Evolutionary conservation across 1,140 invertebrate species (phyloP).

Genomic region (Drosophila watanabei): DNA sequence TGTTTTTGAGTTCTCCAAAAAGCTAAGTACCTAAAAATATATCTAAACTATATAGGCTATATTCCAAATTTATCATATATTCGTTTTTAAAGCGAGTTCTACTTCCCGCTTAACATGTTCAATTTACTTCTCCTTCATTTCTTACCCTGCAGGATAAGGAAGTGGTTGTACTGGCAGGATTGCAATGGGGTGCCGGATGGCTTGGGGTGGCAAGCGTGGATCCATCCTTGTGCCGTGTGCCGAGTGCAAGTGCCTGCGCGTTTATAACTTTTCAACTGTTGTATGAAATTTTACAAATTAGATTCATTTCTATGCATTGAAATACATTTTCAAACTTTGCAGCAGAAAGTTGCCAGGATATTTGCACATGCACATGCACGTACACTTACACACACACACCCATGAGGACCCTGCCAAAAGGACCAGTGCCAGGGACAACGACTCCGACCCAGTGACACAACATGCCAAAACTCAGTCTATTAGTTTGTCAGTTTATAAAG

Average conservation of each 20-base stretch:
- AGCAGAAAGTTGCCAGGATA: constrained; percentile 78
- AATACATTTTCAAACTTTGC: constrained; percentile 84
- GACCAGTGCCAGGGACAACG: constrained; percentile 29
- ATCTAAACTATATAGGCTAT: neutral
- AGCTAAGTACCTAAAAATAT: neutral
- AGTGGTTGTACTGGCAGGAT: constrained; percentile 15
- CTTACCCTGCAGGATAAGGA: constrained; percentile 16
- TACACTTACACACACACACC: constrained; percentile 43
- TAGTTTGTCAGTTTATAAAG: constrained; percentile 84
- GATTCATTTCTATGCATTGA: constrained; percentile 84
- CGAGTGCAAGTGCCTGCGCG: constrained; percentile 80
- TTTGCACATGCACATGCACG: constrained; percentile 57
- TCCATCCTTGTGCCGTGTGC: constrained; percentile 60
- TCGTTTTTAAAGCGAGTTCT: neutral
- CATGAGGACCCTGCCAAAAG: constrained; percentile 39
- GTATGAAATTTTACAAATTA: constrained; percentile 85
- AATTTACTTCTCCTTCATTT: neutral
- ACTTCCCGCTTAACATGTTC: neutral
- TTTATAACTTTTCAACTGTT: constrained; percentile 85
- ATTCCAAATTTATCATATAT: neutral
- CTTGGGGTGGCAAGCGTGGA: constrained; percentile 1
- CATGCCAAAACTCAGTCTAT: constrained; percentile 82
- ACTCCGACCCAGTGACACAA: constrained; percentile 60
- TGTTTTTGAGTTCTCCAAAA: neutral
- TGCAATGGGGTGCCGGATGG: constrained; percentile 19